Base-by-base conservation (phyloP, 2,888 invertebrate species). In the Scaptomyza cyrtandrae region DNA sequence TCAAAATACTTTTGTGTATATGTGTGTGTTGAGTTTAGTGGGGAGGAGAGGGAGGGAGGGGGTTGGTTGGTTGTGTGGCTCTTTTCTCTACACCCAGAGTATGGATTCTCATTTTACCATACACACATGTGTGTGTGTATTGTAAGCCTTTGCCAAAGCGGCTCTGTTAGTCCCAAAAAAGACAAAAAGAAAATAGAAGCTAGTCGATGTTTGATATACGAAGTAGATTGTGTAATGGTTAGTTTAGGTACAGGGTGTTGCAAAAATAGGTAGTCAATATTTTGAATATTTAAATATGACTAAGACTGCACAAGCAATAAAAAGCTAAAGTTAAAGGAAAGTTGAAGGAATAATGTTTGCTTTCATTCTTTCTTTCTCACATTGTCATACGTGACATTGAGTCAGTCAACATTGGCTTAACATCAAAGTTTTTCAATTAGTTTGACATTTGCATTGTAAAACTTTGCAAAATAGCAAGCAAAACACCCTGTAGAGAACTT, bases 161-260 rank as follows among this genome's bases (percentile, higher is more conserved):
- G 44, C 7, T 27, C 43, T 45, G 49, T 53, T 37, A 56, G 41
- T 37, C 29, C 41, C 41, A 10, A 16, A 24, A 50, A 19, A 37
- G 37, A 39, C 49, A 31, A 19, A 19, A 19, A 19, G 2, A 19
- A 19, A 19, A 19, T 19, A n/a, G 5, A 37, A 37, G 2, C 33
- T 39, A 16, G 11, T 16, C 39, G 31, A 16, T 52, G 31, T 62
- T 54, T 62, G 71, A 66, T 74, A 62, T 66, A 59, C 52, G 65
- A n/a, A 5, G n/a, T 48, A 14, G 35, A 37, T 31, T 59, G 53
- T 53, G n/a, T 13, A 46, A 39, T 19, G 35, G 55, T 43, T 35
- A 9, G 11, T 31, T 29, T n/a, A 9, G n/a, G 46, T 37, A 62
- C 65, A 67, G 75, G 57, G 61, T 71, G 74, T 33, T 24, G 39